Base-by-base conservation (phyloP, 2,113 vertebrate species). In the Ancistrus triradiatus region DNA sequence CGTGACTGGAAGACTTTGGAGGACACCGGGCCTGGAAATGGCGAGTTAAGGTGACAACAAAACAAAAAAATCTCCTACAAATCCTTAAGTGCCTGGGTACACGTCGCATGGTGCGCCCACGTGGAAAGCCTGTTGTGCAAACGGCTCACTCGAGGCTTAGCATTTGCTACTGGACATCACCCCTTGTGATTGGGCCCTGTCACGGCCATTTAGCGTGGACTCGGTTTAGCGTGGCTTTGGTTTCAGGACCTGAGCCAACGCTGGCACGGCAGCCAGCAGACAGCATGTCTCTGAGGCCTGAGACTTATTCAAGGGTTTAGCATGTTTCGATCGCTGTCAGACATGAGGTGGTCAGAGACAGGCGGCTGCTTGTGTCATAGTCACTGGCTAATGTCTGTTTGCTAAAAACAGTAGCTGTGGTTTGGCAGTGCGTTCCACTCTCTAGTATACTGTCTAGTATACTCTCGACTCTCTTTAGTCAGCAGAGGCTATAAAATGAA, bases 231-330 rank as follows among this genome's bases (percentile, higher is more conserved):
- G 33, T 40, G 43, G 60, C 35, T 55, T 51, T 46, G 56, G 38
- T 60, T 68, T 55, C 57, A 56, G 44, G 31, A 66, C 22, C n/a
- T 2, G 5, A 19, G 61, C 61, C 49, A 63, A 18, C 17, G 37
- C 49, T 63, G 49, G 40, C 61, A 24, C 38, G 53, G 50, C 17
- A 57, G 21, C 58, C 33, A 18, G 52, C 35, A 55, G 62, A 59
- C 68, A 62, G 42, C 28, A 43, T 66, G 62, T 56, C 57, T 55
- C 43, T 56, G 51, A 68, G 59, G 27, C 52, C 38, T 25, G 38
- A 73, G 76, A 75, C 68, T 77, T 73, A 81, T 81, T 75, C 61
- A 74, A 76, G 75, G 72, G 73, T 76, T 72, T 69, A 77, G 73
- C 13, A 11, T 38, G 35, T 38, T 38, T 48, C 59, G 27, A 49